Evolutionary conservation across 2,888 invertebrate genomes (phyloP), one percentile per base, ranked within the genome.

Genomic region (Mimumesa dahlbomi): DNA sequence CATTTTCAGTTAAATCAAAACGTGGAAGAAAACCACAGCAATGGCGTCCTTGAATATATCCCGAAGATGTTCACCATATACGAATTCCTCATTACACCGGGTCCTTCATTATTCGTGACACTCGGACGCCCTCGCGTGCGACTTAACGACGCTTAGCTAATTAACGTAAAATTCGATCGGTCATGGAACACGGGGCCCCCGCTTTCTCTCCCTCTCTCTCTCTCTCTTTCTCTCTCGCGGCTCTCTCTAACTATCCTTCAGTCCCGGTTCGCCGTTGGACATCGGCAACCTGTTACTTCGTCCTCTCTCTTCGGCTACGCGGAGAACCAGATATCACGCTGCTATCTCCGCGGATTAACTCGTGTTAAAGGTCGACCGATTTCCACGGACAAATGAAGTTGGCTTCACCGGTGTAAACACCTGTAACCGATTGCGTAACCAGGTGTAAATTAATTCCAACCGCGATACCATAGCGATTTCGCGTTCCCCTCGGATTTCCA

Each of bases 121-220:
- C 63, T 61, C 62, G 66, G 63, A 76, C 70, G 73, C 77, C 76
- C 77, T 82, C 77, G 85, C 84, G 84, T 84, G 83, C 74, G 65
- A 77, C 81, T 84, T 84, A 85, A 85, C 83, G 82, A 85, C 77
- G 82, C 84, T 84, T 82, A 79, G 77, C 85, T 86, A 86, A 86
- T 86, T 85, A 82, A 85, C 86, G 85, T 85, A 79, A 84, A 85
- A 87, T 85, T 84, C 82, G 79, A 84, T 87, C 82, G 81, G 84
- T 85, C 82, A 83, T 81, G 83, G 82, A 67, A 52, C 63, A 52
- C 64, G 64, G 22, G 7, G 21, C 13, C 36, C 36, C 52, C 50
- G 18, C 57, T 46, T 16, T 18, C 16, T 43, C 45, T 40, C 42
- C 45, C 45, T 29, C 42, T 34, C 34, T 6, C 31, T 29, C 29